Evolutionary conservation across 2,888 invertebrate genomes (phyloP).

Genomic region (Masnerella sp.): DNA sequence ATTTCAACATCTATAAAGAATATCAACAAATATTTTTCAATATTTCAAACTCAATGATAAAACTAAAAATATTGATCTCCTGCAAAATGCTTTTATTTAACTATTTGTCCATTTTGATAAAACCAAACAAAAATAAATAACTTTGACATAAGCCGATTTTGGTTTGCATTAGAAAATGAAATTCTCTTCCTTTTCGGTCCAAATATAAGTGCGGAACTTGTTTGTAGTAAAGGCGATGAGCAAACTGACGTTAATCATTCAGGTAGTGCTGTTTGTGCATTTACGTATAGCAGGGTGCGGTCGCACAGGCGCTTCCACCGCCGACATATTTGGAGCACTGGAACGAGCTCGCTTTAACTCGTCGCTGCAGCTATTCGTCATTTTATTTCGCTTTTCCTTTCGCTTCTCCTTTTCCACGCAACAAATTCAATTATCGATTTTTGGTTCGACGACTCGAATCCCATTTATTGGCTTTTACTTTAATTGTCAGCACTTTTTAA

Average conservation of each 20-base stretch:
- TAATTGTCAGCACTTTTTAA: slow-evolving; percentile 1
- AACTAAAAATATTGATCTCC: too few relatives aligned
- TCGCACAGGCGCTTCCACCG: slow-evolving; percentile 49
- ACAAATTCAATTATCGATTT: slow-evolving; percentile 32
- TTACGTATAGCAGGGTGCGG: slow-evolving; percentile 56
- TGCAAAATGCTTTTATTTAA: too few relatives aligned
- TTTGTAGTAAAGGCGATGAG: too few relatives aligned
- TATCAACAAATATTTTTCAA: too few relatives aligned
- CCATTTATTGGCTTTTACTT: slow-evolving; percentile 2
- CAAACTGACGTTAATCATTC: slow-evolving; percentile 33
- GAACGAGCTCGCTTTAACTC: slow-evolving; percentile 53
- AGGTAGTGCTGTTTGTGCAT: slow-evolving; percentile 44
- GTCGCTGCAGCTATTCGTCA: slow-evolving; percentile 59
- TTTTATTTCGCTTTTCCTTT: slow-evolving; percentile 34
- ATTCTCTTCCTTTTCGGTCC: too few relatives aligned
- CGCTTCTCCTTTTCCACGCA: slow-evolving; percentile 7
- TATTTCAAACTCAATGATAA: too few relatives aligned
- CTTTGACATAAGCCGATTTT: too few relatives aligned
- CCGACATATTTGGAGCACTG: slow-evolving; percentile 66
- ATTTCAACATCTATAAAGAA: too few relatives aligned
- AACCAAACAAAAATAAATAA: too few relatives aligned
- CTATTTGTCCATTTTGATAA: too few relatives aligned
- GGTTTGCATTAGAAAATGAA: too few relatives aligned
- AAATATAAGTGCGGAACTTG: too few relatives aligned
- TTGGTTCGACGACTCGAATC: slow-evolving; percentile 3